Conservation (phyloP, 2,888 invertebrate species). For the Balanococcus diminutus region DNA sequence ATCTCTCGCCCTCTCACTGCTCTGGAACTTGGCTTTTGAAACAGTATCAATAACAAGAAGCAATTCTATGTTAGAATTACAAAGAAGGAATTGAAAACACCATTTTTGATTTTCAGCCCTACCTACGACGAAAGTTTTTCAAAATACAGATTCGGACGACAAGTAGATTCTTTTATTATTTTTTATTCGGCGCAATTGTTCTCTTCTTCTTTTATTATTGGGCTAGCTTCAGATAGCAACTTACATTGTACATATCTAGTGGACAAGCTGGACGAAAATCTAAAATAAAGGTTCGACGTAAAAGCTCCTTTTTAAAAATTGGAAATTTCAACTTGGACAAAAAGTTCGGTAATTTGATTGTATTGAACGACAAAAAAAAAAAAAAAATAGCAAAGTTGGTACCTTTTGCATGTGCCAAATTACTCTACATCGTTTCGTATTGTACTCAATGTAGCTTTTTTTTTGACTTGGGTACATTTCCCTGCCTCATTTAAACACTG, state of each 20-base stretch:
- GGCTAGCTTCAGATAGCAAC: not conserved
- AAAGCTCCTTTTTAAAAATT: not conserved
- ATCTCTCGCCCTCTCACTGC: too few relatives aligned
- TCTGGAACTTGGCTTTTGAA: too few relatives aligned
- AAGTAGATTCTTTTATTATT: not conserved
- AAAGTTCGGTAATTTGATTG: not conserved
- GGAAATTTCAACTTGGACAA: not conserved
- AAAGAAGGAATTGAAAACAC: not conserved
- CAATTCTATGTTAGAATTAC: too few relatives aligned
- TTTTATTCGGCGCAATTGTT: not conserved
- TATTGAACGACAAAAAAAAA: not conserved
- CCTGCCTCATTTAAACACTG: too few relatives aligned
- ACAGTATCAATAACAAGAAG: too few relatives aligned
- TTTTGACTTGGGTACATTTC: too few relatives aligned
- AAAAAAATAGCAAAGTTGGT: too few relatives aligned
- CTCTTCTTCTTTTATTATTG: not conserved
- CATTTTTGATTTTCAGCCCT: not conserved
- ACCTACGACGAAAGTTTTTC: not conserved
- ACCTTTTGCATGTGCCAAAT: too few relatives aligned
- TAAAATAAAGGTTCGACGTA: constrained; percentile 1
- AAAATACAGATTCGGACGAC: not conserved
- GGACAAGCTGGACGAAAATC: too few relatives aligned
- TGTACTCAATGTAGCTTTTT: too few relatives aligned
- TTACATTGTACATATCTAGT: too few relatives aligned
- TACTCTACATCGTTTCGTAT: too few relatives aligned